Conservation (phyloP, 2,797 vertebrate species). For the Eurystomus glaucurus region DNA sequence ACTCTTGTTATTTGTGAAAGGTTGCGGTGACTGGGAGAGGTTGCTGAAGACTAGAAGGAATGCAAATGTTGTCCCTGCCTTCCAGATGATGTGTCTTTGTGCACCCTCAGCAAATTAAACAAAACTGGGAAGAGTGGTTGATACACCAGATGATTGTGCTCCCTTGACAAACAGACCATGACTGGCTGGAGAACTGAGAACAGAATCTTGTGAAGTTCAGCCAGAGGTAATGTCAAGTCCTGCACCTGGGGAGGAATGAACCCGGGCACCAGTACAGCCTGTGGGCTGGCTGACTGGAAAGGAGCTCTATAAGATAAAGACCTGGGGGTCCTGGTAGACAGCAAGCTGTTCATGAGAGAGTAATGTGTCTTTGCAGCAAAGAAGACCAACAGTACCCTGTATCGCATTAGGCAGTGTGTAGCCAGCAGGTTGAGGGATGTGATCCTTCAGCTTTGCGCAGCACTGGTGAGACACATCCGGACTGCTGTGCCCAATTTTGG, state of each 20-base stretch:
- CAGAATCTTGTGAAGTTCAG: neutral
- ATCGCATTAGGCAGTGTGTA: neutral
- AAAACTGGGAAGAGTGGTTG: neutral
- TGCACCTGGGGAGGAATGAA: neutral
- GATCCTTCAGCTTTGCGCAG: neutral
- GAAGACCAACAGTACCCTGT: neutral
- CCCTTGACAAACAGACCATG: neutral
- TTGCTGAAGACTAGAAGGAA: neutral
- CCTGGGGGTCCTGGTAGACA: neutral
- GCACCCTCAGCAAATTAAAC: neutral
- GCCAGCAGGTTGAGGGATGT: neutral
- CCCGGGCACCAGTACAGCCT: neutral
- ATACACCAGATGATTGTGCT: neutral
- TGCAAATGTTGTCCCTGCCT: neutral
- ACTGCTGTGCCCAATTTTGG: neutral
- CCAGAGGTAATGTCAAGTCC: neutral
- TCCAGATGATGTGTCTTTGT: neutral
- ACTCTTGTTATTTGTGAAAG: neutral
- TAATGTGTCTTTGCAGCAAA: accelerated
- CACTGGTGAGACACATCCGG: neutral
- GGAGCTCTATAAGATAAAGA: neutral
- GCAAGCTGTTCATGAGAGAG: neutral
- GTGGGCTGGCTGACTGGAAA: neutral
- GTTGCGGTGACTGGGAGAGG: neutral
- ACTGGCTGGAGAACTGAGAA: neutral